These are phyloP conservation scores for Tenebrosternarchus preto DNA, from an alignment of 2,113 vertebrate species.

Conservation along the genomic window DNA sequence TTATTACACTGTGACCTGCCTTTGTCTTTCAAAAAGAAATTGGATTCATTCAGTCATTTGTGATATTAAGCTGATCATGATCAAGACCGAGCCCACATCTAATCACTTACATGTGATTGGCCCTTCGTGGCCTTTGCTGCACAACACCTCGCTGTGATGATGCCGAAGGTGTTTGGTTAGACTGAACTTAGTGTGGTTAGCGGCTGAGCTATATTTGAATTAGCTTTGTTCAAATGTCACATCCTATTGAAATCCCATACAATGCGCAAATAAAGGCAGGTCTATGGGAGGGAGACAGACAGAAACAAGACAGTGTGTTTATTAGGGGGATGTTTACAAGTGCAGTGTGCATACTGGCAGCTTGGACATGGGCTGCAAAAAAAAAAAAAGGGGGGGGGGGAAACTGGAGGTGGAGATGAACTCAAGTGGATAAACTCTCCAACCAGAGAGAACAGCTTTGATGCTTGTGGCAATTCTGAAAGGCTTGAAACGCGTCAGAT, in stretches of 20 bases:
- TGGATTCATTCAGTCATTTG: background rate
- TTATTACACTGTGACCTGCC: background rate
- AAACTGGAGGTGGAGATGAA: constrained; percentile 41
- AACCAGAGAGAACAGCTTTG: constrained; percentile 60
- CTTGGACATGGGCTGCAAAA: constrained; percentile 39
- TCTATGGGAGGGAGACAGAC: constrained; percentile 5
- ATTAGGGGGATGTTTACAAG: constrained; percentile 49
- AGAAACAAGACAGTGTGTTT: constrained; percentile 21
- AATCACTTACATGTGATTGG: background rate
- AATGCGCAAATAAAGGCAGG: constrained; percentile 42
- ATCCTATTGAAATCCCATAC: constrained; percentile 29
- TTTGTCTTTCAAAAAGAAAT: background rate
- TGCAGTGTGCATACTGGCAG: background rate
- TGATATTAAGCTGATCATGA: background rate
- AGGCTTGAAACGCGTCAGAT: constrained; percentile 43
- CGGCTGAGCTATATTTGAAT: constrained; percentile 19
- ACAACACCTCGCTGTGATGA: background rate
- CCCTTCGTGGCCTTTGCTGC: background rate
- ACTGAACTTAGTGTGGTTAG: constrained; percentile 32
- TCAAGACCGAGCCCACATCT: background rate
- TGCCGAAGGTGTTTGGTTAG: constrained; percentile 25
- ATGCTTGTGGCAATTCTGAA: constrained; percentile 47
- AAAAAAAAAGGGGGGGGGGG: constrained; percentile 34
- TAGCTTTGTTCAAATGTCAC: constrained; percentile 33
- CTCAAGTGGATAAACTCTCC: constrained; percentile 56